Evolutionary conservation across 2,888 invertebrate genomes (phyloP).

Genomic region (Helobdella robusta): DNA sequence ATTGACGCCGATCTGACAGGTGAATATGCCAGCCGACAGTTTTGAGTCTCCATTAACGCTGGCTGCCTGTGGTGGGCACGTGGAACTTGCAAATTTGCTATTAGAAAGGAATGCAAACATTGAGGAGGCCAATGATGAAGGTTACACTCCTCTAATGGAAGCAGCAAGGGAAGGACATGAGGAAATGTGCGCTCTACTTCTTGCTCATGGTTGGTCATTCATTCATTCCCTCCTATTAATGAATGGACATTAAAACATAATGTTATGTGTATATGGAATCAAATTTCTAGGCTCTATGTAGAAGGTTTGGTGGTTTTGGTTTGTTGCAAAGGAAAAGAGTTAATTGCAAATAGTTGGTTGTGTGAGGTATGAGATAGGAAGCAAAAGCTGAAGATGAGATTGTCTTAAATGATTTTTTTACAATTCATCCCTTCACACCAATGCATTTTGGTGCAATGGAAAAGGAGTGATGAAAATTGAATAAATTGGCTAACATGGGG

Average conservation of each 20-base stretch:
- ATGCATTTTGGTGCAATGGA: too few relatives aligned
- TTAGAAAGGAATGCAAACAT: constrained; percentile 95
- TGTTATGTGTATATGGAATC: neutral
- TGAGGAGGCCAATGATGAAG: constrained; percentile 98
- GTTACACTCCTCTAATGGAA: constrained; percentile 98
- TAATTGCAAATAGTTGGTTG: too few relatives aligned
- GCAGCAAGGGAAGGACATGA: constrained; percentile 96
- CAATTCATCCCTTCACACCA: too few relatives aligned
- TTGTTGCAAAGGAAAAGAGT: neutral
- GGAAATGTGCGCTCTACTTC: constrained; percentile 87
- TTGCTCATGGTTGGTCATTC: constrained; percentile 63
- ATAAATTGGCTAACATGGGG: too few relatives aligned
- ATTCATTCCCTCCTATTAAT: neutral
- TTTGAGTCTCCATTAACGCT: constrained; percentile 96
- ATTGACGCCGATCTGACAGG: too few relatives aligned
- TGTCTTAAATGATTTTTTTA: too few relatives aligned
- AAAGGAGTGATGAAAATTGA: too few relatives aligned
- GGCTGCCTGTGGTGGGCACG: constrained; percentile 96
- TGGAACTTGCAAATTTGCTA: constrained; percentile 85
- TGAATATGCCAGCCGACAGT: constrained; percentile 98
- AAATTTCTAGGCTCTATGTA: neutral
- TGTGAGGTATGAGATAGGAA: too few relatives aligned
- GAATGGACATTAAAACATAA: too few relatives aligned
- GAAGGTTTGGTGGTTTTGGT: neutral
- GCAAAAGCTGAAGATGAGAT: too few relatives aligned